These are phyloP conservation scores for Andrena dorsata DNA, from an alignment of 2,888 invertebrate genomes.

Conservation along the genomic window DNA sequence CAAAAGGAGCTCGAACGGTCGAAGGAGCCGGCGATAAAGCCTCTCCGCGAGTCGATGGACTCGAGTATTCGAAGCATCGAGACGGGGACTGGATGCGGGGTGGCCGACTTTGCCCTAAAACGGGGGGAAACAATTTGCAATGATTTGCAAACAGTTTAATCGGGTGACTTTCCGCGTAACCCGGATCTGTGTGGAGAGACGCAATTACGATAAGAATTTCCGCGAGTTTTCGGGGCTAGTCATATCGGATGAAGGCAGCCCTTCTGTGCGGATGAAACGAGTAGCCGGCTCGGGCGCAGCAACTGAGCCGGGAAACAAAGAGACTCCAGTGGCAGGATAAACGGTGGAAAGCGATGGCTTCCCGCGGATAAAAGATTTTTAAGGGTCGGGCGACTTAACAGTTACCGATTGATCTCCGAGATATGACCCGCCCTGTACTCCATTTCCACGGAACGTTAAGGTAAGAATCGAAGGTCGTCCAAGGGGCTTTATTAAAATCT, in stretches of 20 bases:
- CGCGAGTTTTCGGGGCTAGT: slow-evolving; percentile 41
- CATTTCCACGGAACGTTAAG: slow-evolving; percentile 15
- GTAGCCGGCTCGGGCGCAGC: slow-evolving; percentile 10
- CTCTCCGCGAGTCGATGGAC: neutral
- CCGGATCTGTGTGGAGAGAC: slow-evolving; percentile 13
- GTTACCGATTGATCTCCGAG: slow-evolving; percentile 46
- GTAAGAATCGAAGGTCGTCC: neutral
- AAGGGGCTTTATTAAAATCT: slow-evolving; percentile 26
- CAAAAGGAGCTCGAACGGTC: slow-evolving; percentile 7
- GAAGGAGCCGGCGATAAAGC: neutral
- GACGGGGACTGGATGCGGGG: neutral
- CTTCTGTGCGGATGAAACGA: slow-evolving; percentile 24
- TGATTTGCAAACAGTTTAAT: slow-evolving; percentile 33
- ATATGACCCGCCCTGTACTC: slow-evolving; percentile 1
- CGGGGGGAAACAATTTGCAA: slow-evolving; percentile 17
- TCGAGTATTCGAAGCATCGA: neutral
- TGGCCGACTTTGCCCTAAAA: neutral
- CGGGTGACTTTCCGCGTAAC: neutral
- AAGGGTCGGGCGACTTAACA: slow-evolving; percentile 43
- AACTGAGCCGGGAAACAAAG: slow-evolving; percentile 41
- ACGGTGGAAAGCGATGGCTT: slow-evolving; percentile 42
- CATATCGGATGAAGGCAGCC: slow-evolving; percentile 18
- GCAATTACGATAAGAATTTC: slow-evolving; percentile 56
- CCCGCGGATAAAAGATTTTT: slow-evolving; percentile 49
- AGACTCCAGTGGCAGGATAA: slow-evolving; percentile 36